A percentile compares a stretch with the other conserved stretches of the same genome.
Evolutionary conservation across 2,888 invertebrate genomes (phyloP).

Genomic region (Chalcis sispes): DNA sequence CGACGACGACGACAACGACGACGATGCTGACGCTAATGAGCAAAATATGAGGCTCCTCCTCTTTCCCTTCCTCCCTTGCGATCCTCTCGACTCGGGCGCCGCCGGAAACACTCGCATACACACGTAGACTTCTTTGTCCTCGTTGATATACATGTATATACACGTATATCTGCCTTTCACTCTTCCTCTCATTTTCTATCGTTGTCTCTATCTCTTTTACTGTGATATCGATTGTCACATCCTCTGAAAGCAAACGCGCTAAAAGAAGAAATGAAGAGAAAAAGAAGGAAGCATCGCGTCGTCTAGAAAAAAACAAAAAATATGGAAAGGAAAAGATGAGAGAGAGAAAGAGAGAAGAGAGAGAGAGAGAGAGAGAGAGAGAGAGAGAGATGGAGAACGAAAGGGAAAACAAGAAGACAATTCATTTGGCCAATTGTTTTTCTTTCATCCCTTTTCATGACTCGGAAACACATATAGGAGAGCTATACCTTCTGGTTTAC

Average conservation of each 20-base stretch:
- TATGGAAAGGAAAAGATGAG: background rate
- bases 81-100: conserved; percentile 47
- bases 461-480: background rate
- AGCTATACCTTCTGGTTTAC: conserved; percentile 10
- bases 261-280: background rate
- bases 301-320: no score
- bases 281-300: background rate
- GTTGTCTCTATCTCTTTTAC: conserved; percentile 53
- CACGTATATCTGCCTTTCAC: conserved; percentile 32
- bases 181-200: conserved; percentile 28
- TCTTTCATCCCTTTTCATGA: conserved; percentile 59
- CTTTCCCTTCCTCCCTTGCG: conserved; percentile 58
- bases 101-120: no score
- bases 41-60: conserved; percentile 75
- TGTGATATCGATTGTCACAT: conserved; percentile 71
- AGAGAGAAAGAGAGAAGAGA: conserved; percentile 37
- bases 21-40: conserved; percentile 76
- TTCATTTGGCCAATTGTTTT: conserved; percentile 68
- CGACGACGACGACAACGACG: conserved; percentile 64
- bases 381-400: conserved; percentile 54
- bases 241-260: background rate
- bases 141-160: background rate
- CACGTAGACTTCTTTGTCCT: background rate
- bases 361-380: conserved; percentile 54
- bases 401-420: conserved; percentile 61